Evolutionary conservation across 2,888 invertebrate genomes (phyloP).

Genomic region (Lordiphosa andalusiaca): DNA sequence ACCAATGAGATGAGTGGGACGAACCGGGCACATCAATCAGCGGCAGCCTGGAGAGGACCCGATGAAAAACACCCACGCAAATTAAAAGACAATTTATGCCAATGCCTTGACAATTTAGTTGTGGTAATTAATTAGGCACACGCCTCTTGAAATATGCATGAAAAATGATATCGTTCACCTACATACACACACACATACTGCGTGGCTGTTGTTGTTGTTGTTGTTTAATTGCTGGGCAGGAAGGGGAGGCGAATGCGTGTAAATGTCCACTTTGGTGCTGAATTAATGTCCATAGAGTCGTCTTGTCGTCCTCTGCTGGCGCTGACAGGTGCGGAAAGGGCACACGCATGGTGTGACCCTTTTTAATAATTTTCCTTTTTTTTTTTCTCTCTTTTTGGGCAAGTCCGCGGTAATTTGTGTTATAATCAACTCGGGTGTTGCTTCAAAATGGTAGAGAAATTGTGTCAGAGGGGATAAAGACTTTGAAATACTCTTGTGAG

Average conservation of each 20-base stretch:
- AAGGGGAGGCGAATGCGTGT: conserved; percentile 28
- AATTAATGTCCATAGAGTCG: conserved; percentile 47
- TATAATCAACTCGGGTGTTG: conserved; percentile 8
- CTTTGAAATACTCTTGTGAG: conserved; percentile 10
- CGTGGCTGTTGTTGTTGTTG: conserved; percentile 3
- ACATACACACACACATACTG: conserved; percentile 26
- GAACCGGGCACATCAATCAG: conserved; percentile 30
- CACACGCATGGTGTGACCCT: conserved; percentile 6
- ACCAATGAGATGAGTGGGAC: neutral
- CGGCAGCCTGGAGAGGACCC: conserved; percentile 18
- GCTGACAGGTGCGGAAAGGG: conserved; percentile 10
- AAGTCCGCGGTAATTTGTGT: conserved; percentile 21
- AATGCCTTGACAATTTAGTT: conserved; percentile 37
- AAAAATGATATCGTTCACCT: conserved; percentile 34
- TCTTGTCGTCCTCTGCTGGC: conserved; percentile 28
- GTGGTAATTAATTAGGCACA: conserved; percentile 46
- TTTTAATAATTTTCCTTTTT: neutral
- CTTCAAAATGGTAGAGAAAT: conserved; percentile 6
- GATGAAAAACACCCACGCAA: conserved; percentile 26
- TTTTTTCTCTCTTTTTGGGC: conserved; percentile 12
- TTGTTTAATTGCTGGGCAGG: conserved; percentile 18
- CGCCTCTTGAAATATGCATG: conserved; percentile 39
- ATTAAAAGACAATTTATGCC: conserved; percentile 54
- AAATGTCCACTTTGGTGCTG: conserved; percentile 35
- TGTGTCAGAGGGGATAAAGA: neutral